A percentile compares a stretch with the other conserved stretches of the same genome.
Evolutionary conservation across 1,140 invertebrate species (phyloP).

Genomic region (Metopolophium dirhodum): DNA sequence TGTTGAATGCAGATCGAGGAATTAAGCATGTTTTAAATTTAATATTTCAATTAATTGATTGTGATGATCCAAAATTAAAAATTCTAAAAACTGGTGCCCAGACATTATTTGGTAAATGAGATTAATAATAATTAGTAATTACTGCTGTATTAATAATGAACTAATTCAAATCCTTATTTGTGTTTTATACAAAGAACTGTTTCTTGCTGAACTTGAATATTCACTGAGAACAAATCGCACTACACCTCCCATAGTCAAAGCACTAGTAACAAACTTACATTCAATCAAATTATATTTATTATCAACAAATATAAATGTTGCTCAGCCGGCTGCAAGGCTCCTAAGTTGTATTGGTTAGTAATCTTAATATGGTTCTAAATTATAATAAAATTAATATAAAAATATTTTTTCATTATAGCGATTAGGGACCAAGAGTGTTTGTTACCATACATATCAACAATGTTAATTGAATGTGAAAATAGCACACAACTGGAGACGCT

Average conservation of each 20-base stretch:
- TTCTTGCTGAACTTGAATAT: constrained; percentile 48
- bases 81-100: constrained; percentile 42
- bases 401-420: constrained; percentile 4
- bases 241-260: constrained; percentile 45
- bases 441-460: constrained; percentile 37
- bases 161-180: background rate
- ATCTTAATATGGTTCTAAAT: background rate
- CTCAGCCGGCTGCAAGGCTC: constrained; percentile 36
- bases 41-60: constrained; percentile 43
- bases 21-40: constrained; percentile 52
- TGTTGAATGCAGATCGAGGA: constrained; percentile 47
- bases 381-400: background rate
- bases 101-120: constrained; percentile 38
- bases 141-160: background rate
- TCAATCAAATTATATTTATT: constrained; percentile 37
- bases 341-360: constrained; percentile 44
- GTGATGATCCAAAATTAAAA: constrained; percentile 38
- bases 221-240: constrained; percentile 19
- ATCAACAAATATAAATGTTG: constrained; percentile 42
- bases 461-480: constrained; percentile 46
- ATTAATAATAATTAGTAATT: constrained; percentile 38
- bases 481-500: constrained; percentile 39
- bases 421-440: constrained; percentile 48
- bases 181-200: constrained; percentile 28
- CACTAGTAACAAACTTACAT: constrained; percentile 33